Conservation (phyloP, 2,797 vertebrate species). For the Hyperoplus immaculatus region DNA sequence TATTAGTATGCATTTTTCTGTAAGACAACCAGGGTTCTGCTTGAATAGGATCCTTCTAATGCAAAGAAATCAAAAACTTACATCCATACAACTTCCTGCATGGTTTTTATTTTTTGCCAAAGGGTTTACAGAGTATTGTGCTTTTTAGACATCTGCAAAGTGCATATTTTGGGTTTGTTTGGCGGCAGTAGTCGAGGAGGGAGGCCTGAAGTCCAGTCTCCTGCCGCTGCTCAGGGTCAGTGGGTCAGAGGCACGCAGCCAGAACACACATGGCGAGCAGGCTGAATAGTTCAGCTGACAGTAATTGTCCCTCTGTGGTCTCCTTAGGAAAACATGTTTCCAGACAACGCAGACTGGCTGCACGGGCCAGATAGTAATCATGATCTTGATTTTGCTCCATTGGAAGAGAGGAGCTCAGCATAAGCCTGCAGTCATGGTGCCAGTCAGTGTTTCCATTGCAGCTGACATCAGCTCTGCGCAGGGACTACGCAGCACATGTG, state of each 20-base stretch:
- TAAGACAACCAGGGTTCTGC: conserved; percentile 71
- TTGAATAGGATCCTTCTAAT: conserved; percentile 55
- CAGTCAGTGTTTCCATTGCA: conserved; percentile 72
- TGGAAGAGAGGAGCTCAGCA: conserved; percentile 61
- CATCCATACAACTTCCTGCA: conserved; percentile 55
- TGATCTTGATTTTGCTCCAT: conserved; percentile 78
- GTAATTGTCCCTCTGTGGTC: conserved; percentile 81
- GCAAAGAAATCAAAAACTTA: conserved; percentile 70
- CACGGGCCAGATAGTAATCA: conserved; percentile 81
- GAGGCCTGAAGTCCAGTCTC: conserved; percentile 66
- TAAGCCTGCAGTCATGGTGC: conserved; percentile 67
- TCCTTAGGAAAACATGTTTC: conserved; percentile 82
- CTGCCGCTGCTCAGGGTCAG: conserved; percentile 78
- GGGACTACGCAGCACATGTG: conserved; percentile 27
- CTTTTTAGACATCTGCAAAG: conserved; percentile 42
- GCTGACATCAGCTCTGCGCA: conserved; percentile 50
- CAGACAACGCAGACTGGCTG: conserved; percentile 74
- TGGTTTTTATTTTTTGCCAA: conserved; percentile 44
- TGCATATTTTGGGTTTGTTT: conserved; percentile 37
- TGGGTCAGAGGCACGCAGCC: conserved; percentile 79
- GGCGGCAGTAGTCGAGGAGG: conserved; percentile 9
- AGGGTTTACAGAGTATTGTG: conserved; percentile 38
- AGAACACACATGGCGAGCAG: conserved; percentile 82
- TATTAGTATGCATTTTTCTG: conserved; percentile 84
- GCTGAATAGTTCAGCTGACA: conserved; percentile 80